These are phyloP conservation scores for Vanacampus margaritifer DNA, from an alignment of 2,113 vertebrate genomes.

Conservation along the genomic window DNA sequence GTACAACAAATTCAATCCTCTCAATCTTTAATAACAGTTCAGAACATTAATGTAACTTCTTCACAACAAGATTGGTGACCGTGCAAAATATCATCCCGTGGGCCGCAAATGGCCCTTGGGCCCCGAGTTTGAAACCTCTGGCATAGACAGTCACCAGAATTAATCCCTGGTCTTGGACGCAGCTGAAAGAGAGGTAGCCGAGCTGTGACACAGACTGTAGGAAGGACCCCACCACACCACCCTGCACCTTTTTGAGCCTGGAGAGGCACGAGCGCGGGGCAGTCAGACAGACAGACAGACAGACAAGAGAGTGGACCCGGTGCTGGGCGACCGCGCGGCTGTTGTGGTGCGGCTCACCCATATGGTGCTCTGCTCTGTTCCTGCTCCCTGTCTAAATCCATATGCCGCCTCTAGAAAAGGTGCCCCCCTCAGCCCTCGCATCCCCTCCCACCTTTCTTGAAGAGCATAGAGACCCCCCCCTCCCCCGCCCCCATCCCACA, in stretches of 20 bases:
- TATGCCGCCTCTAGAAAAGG: conserved; percentile 90
- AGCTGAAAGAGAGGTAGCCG: conserved; percentile 42
- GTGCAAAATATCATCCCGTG: no score
- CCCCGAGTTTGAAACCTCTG: no score
- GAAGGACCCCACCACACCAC: conserved; percentile 30
- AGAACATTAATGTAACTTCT: no score
- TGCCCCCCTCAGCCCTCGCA: conserved; percentile 80
- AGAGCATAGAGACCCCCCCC: conserved; percentile 53
- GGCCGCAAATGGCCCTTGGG: no score
- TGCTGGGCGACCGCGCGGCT: conserved; percentile 69
- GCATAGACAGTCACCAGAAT: conserved; percentile 42
- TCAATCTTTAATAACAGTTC: no score
- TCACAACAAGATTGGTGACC: no score
- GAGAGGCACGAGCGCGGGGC: conserved; percentile 42
- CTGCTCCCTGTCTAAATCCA: conserved; percentile 94
- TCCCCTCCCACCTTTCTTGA: conserved; percentile 76
- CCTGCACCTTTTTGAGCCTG: conserved; percentile 31
- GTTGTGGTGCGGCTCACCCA: conserved; percentile 89
- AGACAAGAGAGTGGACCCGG: conserved; percentile 35
- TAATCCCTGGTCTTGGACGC: conserved; percentile 41
- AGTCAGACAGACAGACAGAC: conserved; percentile 38
- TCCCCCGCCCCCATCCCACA: conserved; percentile 66
- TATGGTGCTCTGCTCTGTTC: conserved; percentile 89
- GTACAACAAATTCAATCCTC: no score
- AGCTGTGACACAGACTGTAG: conserved; percentile 41